Percentiles rank a stretch among this genome's conserved stretches.
These are phyloP conservation scores for Salmo trutta DNA, from an alignment of 2,797 vertebrate species.

Conservation along the genomic window DNA sequence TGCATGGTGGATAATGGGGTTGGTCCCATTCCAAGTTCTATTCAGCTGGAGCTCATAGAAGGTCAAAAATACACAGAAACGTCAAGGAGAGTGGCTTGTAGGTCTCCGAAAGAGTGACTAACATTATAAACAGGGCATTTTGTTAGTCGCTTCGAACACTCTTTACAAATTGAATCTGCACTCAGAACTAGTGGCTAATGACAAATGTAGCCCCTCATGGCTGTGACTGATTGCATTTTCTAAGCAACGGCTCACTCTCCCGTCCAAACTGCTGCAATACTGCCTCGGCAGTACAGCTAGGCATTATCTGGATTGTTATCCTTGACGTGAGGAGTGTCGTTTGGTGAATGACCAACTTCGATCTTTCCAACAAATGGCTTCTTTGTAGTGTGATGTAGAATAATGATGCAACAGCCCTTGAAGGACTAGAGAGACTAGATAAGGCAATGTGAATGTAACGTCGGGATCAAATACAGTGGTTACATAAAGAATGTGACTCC, in stretches of 20 bases:
- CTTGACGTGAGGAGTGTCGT: slow-evolving; percentile 14
- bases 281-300: neutral
- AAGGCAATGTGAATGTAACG: neutral
- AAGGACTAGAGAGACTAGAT: neutral
- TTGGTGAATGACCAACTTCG: slow-evolving; percentile 24
- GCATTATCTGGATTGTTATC: slow-evolving; percentile 2
- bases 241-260: neutral
- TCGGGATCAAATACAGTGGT: neutral
- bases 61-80: slow-evolving; percentile 36
- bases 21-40: slow-evolving; percentile 43
- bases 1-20: slow-evolving; percentile 20
- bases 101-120: slow-evolving; percentile 22
- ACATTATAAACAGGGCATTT: slow-evolving; percentile 18
- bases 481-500: neutral
- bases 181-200: slow-evolving; percentile 23
- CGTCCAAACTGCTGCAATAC: slow-evolving; percentile 10
- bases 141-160: slow-evolving; percentile 10
- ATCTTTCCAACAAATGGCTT: neutral
- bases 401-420: slow-evolving; percentile 1
- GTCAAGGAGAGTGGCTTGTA: slow-evolving; percentile 8
- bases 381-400: neutral
- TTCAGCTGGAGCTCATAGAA: slow-evolving; percentile 34
- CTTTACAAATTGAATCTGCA: slow-evolving; percentile 38
- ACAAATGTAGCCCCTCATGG: slow-evolving; percentile 41
- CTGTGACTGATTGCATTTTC: slow-evolving; percentile 35